Conservation (phyloP, 2,797 vertebrate species). For the Morelia viridis region DNA sequence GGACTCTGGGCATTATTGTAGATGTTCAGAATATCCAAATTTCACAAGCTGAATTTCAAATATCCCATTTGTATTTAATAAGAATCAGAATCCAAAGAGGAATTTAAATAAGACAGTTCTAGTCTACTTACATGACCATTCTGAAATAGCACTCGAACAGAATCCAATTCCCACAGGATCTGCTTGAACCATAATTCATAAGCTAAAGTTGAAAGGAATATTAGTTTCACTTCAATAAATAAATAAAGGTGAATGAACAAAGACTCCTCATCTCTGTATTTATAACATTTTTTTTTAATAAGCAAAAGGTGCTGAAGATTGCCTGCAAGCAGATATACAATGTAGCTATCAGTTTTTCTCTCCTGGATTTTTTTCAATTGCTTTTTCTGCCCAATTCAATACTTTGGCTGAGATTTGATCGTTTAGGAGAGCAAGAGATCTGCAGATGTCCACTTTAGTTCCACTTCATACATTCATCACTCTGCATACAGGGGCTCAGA, state of each 20-base stretch:
- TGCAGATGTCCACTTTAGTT: not conserved
- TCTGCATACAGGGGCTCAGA: not conserved
- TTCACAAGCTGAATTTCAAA: conserved; percentile 17
- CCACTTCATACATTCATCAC: not conserved
- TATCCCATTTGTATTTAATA: not conserved
- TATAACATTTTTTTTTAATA: not conserved
- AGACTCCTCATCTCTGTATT: not conserved
- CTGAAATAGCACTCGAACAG: conserved; percentile 90
- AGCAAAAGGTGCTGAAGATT: not conserved
- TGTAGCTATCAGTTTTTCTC: not conserved
- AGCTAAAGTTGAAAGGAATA: conserved; percentile 73
- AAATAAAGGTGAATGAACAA: not conserved
- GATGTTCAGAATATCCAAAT: not conserved
- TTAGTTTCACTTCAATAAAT: conserved; percentile 2
- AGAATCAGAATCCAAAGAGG: not conserved
- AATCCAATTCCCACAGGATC: conserved; percentile 95
- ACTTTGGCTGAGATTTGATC: not conserved
- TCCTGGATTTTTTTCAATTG: not conserved
- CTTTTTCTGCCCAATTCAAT: not conserved
- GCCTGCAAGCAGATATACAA: not conserved
- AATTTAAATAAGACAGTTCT: not conserved
- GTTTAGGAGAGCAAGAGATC: not conserved
- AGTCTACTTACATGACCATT: conserved; percentile 87
- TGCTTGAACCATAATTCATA: conserved; percentile 99
- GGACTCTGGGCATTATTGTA: too few species aligned